phyloP scores from a whole-genome alignment of 1,140 invertebrate species.

The Colletes gigas region DNA sequence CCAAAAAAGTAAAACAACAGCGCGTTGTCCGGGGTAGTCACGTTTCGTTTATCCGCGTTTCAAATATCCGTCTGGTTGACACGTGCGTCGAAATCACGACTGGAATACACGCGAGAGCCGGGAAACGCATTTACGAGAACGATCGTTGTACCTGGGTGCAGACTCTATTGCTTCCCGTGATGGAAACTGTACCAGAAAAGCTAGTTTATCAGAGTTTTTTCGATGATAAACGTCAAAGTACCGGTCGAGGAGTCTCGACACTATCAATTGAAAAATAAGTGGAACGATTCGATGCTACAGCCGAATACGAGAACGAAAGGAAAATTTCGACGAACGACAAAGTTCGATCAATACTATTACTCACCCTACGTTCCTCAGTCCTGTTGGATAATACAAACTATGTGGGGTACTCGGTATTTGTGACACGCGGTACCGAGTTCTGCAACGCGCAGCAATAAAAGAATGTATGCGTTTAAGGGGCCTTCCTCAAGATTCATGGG shows the following conservation, averaged over 20 bases:
- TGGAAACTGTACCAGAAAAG: no score
- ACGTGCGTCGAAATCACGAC: background rate
- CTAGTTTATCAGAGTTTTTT: no score
- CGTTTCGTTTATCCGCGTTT: conserved; percentile 7
- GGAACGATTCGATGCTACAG: background rate
- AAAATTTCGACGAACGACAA: conserved; percentile 11
- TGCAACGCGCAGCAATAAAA: no score
- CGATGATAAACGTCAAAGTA: no score
- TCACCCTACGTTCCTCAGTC: background rate
- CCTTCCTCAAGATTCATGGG: no score
- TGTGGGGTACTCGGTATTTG: background rate
- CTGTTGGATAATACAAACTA: background rate
- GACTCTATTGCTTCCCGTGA: background rate
- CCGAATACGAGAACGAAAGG: background rate
- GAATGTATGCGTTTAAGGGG: no score
- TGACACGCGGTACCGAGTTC: background rate
- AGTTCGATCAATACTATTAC: conserved; percentile 5
- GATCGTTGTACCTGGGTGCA: background rate
- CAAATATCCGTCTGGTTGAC: background rate
- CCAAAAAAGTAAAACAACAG: background rate
- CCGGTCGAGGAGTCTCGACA: no score
- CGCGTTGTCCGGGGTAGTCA: background rate
- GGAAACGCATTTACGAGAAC: background rate
- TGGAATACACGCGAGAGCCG: background rate
- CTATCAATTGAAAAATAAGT: background rate